Conservation (phyloP, 2,888 invertebrate genomes). For the Sminthurinus aureus region DNA sequence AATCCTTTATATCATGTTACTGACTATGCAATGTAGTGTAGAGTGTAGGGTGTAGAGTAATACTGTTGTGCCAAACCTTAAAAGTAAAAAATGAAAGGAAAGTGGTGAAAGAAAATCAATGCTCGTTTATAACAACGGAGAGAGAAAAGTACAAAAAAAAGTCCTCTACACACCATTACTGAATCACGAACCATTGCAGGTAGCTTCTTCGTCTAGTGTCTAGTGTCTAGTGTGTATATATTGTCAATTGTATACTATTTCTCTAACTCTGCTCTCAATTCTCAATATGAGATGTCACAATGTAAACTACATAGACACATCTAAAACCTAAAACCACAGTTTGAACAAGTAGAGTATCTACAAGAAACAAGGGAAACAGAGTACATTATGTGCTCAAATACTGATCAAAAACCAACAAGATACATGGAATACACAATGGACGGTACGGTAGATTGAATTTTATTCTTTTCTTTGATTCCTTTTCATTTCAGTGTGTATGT, state of each 20-base stretch:
- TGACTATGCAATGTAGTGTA: neutral
- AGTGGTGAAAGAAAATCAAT: slow-evolving; percentile 16
- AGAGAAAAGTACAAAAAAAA: neutral
- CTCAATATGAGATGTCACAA: no score
- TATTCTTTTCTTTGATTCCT: neutral
- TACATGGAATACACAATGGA: neutral
- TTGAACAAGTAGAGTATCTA: neutral
- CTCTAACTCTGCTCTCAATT: no score
- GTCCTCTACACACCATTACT: neutral
- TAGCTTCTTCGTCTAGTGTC: no score
- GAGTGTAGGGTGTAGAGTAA: neutral
- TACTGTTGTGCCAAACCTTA: neutral
- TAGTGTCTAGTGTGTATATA: no score
- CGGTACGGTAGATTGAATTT: neutral
- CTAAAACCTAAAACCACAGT: neutral
- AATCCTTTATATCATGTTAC: neutral
- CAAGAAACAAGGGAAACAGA: neutral
- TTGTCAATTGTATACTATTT: no score
- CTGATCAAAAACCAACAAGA: neutral
- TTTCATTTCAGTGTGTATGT: neutral
- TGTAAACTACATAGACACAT: neutral
- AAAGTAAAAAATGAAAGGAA: neutral
- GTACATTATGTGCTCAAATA: neutral
- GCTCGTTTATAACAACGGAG: neutral
- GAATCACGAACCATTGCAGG: neutral